Base-by-base conservation (phyloP, 1,140 invertebrate genomes). In the Drosophila carrolli region DNA sequence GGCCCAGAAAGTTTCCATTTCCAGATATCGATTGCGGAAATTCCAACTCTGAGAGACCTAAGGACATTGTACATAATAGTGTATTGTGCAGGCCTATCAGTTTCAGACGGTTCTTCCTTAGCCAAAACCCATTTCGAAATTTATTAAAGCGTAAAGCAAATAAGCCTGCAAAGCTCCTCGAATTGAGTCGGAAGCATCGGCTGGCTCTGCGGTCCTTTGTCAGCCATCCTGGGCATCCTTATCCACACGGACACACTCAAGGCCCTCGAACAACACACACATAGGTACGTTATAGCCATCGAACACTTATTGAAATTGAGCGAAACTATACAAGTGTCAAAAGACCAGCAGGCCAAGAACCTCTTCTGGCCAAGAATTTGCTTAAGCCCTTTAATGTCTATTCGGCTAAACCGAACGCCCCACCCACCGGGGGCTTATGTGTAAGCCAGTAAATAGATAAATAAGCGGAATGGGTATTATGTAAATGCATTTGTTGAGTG, bases 321-420 rank as follows among this genome's bases (percentile, higher is more conserved):
- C 47, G 84, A 89, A 88, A 88, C 84, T 81, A 78, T 88, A 88
- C 79, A 88, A 88, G 84, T 88, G 84, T 88, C 80, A 83, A 83
- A 77, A 80, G 84, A 71, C 48, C 60, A 79, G 60, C 46, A 47
- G 19, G 27, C 50, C 32, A 41, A 35, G 27, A 62, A 73, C 60
- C 65, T 79, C 50, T 75, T 70, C 68, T 10, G 66, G 56, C 53
- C 23, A 62, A 51, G 74, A 81, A 78, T 73, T 76, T 82, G 41
- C 66, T 56, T 71, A 78, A 78, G 75, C 75, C 23, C 65, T 65
- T 72, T 78, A 78, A 78, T 70, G 75, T 71, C 51, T 55, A 19
- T 62, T 40, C 53, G 56, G 43, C 27, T 35, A 59, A 59, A 60
- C 16, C 40, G 54, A 32, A 54, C 16, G 51, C 11, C 38, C 32